Evolutionary conservation across 2,888 invertebrate species (phyloP).

Genomic region (Euzetes globulus): DNA sequence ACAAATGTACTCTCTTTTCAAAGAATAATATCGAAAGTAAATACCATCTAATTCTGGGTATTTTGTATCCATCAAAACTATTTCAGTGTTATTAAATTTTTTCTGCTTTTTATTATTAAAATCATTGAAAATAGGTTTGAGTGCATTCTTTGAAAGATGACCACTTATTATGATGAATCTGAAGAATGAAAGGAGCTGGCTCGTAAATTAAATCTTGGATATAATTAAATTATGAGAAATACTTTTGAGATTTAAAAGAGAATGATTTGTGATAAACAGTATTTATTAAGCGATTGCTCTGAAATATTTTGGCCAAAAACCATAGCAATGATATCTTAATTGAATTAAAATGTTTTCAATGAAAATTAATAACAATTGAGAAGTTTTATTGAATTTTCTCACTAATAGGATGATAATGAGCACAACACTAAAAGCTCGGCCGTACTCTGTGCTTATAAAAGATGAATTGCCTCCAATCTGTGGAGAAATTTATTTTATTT

Average conservation of each 20-base stretch:
- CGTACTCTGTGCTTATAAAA: not conserved
- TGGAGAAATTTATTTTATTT: not conserved
- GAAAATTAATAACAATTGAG: not conserved
- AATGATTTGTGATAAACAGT: conserved; percentile 99
- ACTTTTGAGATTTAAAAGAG: conserved; percentile 66
- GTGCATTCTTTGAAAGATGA: conserved; percentile 99
- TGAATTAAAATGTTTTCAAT: not conserved
- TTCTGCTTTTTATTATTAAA: conserved; percentile 95
- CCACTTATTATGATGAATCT: conserved; percentile 99
- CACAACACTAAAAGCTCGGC: not conserved
- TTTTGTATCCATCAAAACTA: conserved; percentile 99
- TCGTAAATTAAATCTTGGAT: not conserved
- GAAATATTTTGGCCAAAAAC: conserved; percentile 99
- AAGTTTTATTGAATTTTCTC: not conserved
- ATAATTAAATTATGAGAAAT: not conserved
- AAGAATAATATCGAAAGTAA: conserved; percentile 78
- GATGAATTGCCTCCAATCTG: not conserved
- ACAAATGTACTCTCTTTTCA: not conserved
- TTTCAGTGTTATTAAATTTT: conserved; percentile 98
- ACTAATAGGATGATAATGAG: not conserved
- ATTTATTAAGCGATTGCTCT: conserved; percentile 95
- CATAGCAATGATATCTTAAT: conserved; percentile 52
- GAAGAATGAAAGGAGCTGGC: not conserved
- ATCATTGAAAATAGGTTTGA: conserved; percentile 99
- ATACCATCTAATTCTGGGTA: conserved; percentile 87